These are phyloP conservation scores for Megaptera novaeangliae DNA, from an alignment of 2,113 vertebrate species.

Conservation along the genomic window DNA sequence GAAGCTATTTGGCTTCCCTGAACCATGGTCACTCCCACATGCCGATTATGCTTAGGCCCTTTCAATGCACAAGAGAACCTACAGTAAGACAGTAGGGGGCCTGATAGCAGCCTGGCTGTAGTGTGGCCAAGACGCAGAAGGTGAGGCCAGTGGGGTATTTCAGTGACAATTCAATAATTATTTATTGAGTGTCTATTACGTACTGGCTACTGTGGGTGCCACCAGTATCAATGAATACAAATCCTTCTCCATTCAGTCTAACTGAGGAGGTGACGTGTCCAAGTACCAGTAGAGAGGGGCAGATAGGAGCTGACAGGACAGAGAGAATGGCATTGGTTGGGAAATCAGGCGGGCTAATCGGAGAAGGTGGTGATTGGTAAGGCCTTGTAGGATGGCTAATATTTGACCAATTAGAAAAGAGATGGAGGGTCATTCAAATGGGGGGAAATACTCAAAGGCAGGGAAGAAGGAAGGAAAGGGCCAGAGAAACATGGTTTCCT, in stretches of 20 bases:
- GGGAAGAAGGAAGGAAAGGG: background rate
- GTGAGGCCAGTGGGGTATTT: background rate
- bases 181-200: background rate
- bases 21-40: background rate
- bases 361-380: background rate
- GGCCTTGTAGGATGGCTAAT: background rate
- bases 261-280: background rate
- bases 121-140: background rate
- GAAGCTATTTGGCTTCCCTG: background rate
- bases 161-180: background rate
- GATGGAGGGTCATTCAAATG: background rate
- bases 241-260: background rate
- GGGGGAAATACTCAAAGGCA: background rate
- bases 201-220: background rate
- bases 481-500: background rate
- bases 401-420: background rate
- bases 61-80: background rate
- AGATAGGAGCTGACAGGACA: background rate
- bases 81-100: background rate
- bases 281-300: background rate
- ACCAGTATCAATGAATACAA: background rate
- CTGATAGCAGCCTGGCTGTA: background rate
- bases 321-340: background rate
- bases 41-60: background rate
- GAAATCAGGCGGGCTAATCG: background rate